Evolutionary conservation across 2,888 invertebrate species (phyloP), one percentile per base, ranked within the genome.

Genomic region (Cryptophagus acutangulus): DNA sequence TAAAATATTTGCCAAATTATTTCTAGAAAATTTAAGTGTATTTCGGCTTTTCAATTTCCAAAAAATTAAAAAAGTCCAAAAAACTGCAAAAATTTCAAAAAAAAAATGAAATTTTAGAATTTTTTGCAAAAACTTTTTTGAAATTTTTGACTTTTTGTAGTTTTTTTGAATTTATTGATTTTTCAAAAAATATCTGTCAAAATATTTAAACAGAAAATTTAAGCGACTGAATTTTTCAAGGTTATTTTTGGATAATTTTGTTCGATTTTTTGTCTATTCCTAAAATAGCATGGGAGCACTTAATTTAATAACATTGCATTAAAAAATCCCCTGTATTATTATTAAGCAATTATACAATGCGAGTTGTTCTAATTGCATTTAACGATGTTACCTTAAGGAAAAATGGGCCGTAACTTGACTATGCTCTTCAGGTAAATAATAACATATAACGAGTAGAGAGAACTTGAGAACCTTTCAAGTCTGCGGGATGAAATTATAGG

Each of bases 291-390:
- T 4, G 4, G 26, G 26, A 8, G 9, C 9, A 8, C 9, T 20
- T 20, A 8, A 6, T 8, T 8, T 12, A 12, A 26, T 8, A 26
- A 26, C n/a, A 26, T 26, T n/a, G 12, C n/a, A 26, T 3, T 20
- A 20, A 20, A 20, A 20, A 9, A 6, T n/a, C 15, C 16, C 13
- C 31, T 15, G 34, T 45, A 46, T 53, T 51, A 54, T 62, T 59
- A 61, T 60, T 58, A 59, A 57, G 58, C 58, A 58, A 62, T 61
- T 62, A 60, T 53, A 51, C 48, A 49, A 47, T 52, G n/a, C 49
- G 48, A 50, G n/a, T n/a, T n/a, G n/a, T n/a, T n/a, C 58, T 62
- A 59, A 61, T 63, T 61, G 54, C 52, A 40, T 53, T 52, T 54
- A 57, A 58, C 54, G 52, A 58, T n/a, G 52, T 52, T 53, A 51